Evolutionary conservation across 2,888 invertebrate species (phyloP).

Genomic region (Tethea ocularis): DNA sequence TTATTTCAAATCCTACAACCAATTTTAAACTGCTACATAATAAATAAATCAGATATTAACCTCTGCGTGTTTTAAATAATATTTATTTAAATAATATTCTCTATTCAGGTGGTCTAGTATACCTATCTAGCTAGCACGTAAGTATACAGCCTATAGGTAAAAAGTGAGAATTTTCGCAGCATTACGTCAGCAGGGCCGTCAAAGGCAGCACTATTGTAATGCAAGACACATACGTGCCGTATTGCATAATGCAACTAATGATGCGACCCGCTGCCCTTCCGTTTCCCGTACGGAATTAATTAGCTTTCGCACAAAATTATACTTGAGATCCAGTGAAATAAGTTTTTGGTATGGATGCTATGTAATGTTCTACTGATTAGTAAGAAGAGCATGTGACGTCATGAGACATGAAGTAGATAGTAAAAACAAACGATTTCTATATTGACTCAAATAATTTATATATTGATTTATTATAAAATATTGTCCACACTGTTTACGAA

Average conservation of each 20-base stretch:
- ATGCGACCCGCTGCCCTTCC: constrained; percentile 77
- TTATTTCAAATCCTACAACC: no score
- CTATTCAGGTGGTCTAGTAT: not conserved
- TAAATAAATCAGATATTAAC: no score
- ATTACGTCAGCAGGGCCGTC: constrained; percentile 7
- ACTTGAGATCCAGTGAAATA: not conserved
- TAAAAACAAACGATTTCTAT: no score
- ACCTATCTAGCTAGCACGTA: no score
- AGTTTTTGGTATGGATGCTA: not conserved
- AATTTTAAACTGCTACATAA: no score
- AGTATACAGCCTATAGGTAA: not conserved
- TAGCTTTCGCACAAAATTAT: constrained; percentile 44
- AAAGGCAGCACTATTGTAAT: constrained; percentile 41
- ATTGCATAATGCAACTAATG: constrained; percentile 78
- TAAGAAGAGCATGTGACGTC: not conserved
- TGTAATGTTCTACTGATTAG: not conserved
- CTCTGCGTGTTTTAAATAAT: not conserved
- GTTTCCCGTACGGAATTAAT: constrained; percentile 72
- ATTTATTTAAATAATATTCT: not conserved
- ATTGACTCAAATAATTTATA: no score
- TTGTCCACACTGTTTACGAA: no score
- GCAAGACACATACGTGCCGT: constrained; percentile 56
- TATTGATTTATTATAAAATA: no score
- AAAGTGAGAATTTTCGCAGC: not conserved
- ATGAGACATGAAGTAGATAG: no score